Evolutionary conservation across 2,797 vertebrate species (phyloP), one percentile per base, ranked within the genome.

Genomic region (Parauchenoglanis ngamensis): DNA sequence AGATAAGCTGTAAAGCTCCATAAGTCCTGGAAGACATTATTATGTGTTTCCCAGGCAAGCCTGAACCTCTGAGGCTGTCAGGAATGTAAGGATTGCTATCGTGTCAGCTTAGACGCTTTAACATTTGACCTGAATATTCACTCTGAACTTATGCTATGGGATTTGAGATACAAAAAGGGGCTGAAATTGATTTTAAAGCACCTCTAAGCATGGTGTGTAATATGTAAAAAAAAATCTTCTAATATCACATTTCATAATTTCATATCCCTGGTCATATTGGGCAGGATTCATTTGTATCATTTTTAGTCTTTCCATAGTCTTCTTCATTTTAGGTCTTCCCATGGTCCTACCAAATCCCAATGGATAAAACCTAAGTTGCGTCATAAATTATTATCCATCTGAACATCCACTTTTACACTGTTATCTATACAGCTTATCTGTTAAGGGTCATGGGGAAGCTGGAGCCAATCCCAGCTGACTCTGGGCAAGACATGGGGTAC

Each of bases 71-170:
- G 56, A 73, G 57, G 77, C 63, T 88, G 77, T 85, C 77, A 89
- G 82, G 88, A 89, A 89, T 85, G 85, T 85, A 54, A 89, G 79
- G 83, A 57, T 81, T 83, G 49, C 68, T 73, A 72, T 77, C 70
- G 49, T 76, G 82, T 85, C 65, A 86, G 61, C 49, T 84, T 73
- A 85, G n/a, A 86, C 77, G 67, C 83, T 86, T 87, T 72, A 84
- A 56, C 76, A 86, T 83, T 56, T 86, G 56, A 85, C 88, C 85
- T 89, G 80, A 87, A 87, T 83, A 89, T 81, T 67, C 76, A 86
- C 80, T 61, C 76, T 52, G 49, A 81, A 76, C 67, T 72, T 86
- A 63, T 83, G 31, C 63, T 49, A 7, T 44, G 83, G 57, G 31
- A 31, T 40, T 84, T n/a, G 70, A 63, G 83, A 46, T 77, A 84